Percentiles rank a stretch among this genome's conserved stretches.
phyloP scores from a whole-genome alignment of 2,113 vertebrate species.

The Tragelaphus scriptus region DNA sequence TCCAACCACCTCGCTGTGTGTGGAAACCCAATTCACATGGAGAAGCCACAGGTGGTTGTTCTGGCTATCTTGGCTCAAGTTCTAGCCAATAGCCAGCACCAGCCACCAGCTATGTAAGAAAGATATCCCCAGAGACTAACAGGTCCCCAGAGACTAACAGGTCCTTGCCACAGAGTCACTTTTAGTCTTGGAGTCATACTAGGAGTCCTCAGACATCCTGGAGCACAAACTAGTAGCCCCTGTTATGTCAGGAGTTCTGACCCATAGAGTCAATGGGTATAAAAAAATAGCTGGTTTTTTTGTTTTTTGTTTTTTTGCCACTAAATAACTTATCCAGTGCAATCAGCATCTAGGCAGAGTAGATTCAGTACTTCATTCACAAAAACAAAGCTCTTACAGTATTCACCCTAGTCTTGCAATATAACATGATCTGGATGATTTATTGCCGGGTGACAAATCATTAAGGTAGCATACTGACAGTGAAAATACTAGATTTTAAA shows the following conservation, averaged over 20 bases:
- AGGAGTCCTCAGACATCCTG: background rate
- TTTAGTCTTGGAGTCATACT: background rate
- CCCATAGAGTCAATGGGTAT: background rate
- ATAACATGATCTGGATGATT: background rate
- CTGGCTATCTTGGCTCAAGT: background rate
- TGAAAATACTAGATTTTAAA: slow-evolving; percentile 7
- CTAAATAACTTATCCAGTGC: background rate
- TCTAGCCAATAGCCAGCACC: background rate
- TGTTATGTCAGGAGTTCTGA: background rate
- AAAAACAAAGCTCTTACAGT: background rate
- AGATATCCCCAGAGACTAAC: background rate
- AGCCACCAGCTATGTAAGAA: background rate
- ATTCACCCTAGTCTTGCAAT: background rate
- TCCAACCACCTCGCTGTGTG: background rate
- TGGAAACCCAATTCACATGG: background rate
- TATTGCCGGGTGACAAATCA: background rate
- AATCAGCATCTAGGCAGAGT: background rate
- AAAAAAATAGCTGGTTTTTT: background rate
- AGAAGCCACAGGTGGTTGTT: background rate
- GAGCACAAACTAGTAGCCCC: background rate
- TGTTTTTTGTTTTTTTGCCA: background rate
- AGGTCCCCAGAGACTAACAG: background rate
- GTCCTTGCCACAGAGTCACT: background rate
- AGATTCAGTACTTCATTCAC: background rate
- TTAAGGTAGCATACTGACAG: background rate